These are phyloP conservation scores for Monoplex corrugatus DNA, from an alignment of 2,888 invertebrate genomes.

Conservation along the genomic window DNA sequence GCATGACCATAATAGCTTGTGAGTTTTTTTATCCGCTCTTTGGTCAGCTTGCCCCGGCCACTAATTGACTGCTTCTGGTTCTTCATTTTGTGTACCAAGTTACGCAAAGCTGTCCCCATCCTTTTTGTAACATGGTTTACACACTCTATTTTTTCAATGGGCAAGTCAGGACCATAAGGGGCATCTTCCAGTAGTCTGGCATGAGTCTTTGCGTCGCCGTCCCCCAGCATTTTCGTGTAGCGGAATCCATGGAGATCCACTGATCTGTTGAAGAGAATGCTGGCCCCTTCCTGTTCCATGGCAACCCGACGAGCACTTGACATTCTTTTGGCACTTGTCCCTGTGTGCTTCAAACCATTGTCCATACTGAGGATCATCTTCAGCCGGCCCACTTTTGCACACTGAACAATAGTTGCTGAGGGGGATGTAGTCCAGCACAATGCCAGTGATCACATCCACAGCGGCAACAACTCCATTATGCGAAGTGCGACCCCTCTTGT, in stretches of 20 bases:
- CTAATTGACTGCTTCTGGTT: not conserved
- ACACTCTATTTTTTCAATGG: constrained; percentile 16
- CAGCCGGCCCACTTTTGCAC: not conserved
- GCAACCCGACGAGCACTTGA: not conserved
- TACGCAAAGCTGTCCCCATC: not conserved
- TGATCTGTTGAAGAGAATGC: not conserved
- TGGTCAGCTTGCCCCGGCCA: constrained; percentile 30
- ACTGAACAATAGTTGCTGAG: constrained; percentile 3
- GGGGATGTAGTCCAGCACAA: not conserved
- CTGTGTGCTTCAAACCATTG: not conserved
- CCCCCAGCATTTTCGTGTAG: not conserved
- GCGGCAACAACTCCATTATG: not conserved
- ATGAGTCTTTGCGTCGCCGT: constrained; percentile 14
- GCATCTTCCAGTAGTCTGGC: not conserved
- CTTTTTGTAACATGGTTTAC: constrained; percentile 12
- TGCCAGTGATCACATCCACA: not conserved
- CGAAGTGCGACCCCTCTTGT: not conserved
- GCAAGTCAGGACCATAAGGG: not conserved
- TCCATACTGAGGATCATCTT: not conserved
- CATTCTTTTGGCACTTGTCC: constrained; percentile 14
- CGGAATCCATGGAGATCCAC: not conserved
- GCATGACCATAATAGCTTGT: not conserved
- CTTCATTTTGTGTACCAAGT: not conserved
- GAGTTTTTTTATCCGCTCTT: not conserved
- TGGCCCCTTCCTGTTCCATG: not conserved